Percentiles rank a stretch among this genome's conserved stretches.
Evolutionary conservation across 2,888 invertebrate species (phyloP).

Genomic region (Clostera curtula): DNA sequence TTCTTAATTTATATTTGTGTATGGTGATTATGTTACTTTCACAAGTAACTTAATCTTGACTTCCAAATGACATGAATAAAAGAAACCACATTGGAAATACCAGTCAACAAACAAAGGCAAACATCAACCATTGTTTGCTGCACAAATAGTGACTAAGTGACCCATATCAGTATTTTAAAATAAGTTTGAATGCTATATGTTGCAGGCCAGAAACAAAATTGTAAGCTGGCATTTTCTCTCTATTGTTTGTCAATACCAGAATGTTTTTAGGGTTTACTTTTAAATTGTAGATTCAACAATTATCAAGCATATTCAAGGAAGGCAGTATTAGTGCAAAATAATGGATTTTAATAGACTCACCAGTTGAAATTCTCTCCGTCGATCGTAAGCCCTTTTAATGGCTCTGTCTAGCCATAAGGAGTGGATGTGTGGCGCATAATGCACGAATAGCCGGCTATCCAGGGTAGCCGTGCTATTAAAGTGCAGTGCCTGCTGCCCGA

Average conservation of each 20-base stretch:
- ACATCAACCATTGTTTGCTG: conserved; percentile 36
- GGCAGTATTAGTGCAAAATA: too few species aligned
- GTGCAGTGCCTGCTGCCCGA: conserved; percentile 87
- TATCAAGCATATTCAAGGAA: too few species aligned
- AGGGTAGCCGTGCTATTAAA: conserved; percentile 80
- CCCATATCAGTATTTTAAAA: too few species aligned
- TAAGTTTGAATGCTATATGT: too few species aligned
- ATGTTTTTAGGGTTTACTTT: too few species aligned
- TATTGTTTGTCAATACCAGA: too few species aligned
- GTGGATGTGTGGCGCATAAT: conserved; percentile 88
- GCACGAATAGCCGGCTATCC: conserved; percentile 88
- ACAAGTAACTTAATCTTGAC: conserved; percentile 6
- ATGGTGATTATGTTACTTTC: neutral
- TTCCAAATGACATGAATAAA: conserved; percentile 8
- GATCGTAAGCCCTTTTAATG: conserved; percentile 92
- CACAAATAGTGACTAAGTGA: conserved; percentile 25
- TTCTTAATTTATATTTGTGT: too few species aligned
- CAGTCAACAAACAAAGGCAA: conserved; percentile 12
- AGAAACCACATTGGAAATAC: conserved; percentile 8
- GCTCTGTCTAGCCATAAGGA: conserved; percentile 94
- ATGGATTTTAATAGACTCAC: too few species aligned
- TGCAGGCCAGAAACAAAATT: too few species aligned
- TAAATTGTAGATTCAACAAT: too few species aligned
- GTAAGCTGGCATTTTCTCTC: too few species aligned
- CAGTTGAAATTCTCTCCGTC: conserved; percentile 97